Evolutionary conservation across 2,113 vertebrate species (phyloP).

Genomic region (Boulengeromyrus knoepffleri): DNA sequence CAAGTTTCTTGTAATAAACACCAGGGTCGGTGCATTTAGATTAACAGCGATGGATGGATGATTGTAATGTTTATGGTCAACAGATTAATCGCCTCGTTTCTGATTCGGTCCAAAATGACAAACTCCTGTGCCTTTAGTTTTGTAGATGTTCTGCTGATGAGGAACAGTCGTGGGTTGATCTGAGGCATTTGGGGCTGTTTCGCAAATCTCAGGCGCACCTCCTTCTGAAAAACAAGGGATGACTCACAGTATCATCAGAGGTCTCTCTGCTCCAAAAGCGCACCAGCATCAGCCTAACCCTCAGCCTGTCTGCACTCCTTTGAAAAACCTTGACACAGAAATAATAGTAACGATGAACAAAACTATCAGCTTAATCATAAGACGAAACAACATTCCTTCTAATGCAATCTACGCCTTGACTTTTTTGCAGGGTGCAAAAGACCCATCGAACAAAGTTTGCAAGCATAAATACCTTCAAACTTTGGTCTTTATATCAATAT

Average conservation of each 20-base stretch:
- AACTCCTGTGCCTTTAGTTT: background rate
- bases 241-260: background rate
- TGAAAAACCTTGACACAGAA: background rate
- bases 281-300: background rate
- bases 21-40: background rate
- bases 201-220: background rate
- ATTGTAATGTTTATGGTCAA: background rate
- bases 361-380: background rate
- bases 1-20: background rate
- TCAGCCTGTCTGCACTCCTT: background rate
- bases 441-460: background rate
- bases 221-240: background rate
- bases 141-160: background rate
- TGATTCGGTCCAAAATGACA: background rate
- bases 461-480: constrained; percentile 1
- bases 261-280: background rate
- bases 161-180: background rate
- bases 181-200: background rate
- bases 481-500: background rate
- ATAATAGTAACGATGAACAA: background rate
- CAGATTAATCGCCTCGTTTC: background rate
- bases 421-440: background rate
- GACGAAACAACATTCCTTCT: background rate
- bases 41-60: background rate
- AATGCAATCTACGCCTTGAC: background rate